phyloP scores from a whole-genome alignment of 2,888 invertebrate genomes.

The Blera fallax region DNA sequence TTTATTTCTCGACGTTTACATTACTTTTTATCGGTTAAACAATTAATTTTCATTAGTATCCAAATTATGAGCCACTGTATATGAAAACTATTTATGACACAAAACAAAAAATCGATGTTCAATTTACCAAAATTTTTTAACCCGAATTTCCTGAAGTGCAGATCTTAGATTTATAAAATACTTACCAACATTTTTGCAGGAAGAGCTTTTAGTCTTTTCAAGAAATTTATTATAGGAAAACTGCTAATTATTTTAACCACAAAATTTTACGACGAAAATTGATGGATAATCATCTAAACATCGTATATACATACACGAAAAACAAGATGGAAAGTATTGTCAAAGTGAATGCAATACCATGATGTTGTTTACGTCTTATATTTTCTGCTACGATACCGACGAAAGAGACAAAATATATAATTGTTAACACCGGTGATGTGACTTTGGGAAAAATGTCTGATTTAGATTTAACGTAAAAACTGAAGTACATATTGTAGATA shows the following conservation, averaged over 20 bases:
- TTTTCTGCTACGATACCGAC: not conserved
- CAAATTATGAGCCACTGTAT: not conserved
- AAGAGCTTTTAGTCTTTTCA: not conserved
- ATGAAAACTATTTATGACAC: not conserved
- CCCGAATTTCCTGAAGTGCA: not conserved
- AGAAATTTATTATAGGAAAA: not conserved
- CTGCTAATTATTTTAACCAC: not conserved
- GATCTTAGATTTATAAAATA: not conserved
- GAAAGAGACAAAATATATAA: not conserved
- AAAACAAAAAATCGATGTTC: constrained; percentile 35
- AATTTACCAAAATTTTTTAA: not conserved
- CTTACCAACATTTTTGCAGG: constrained; percentile 48
- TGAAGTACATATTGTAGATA: too few relatives aligned
- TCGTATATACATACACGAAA: not conserved
- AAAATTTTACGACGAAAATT: constrained; percentile 29
- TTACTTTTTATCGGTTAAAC: too few relatives aligned
- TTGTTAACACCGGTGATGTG: too few relatives aligned
- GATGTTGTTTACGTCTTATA: constrained; percentile 26
- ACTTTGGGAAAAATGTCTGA: too few relatives aligned
- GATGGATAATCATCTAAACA: constrained; percentile 12
- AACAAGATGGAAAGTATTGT: constrained; percentile 11
- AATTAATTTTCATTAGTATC: not conserved
- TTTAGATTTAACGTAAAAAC: too few relatives aligned
- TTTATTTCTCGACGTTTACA: too few relatives aligned
- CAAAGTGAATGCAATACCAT: not conserved